These are phyloP conservation scores for Pterois miles DNA, from an alignment of 2,797 vertebrate genomes.

Conservation along the genomic window DNA sequence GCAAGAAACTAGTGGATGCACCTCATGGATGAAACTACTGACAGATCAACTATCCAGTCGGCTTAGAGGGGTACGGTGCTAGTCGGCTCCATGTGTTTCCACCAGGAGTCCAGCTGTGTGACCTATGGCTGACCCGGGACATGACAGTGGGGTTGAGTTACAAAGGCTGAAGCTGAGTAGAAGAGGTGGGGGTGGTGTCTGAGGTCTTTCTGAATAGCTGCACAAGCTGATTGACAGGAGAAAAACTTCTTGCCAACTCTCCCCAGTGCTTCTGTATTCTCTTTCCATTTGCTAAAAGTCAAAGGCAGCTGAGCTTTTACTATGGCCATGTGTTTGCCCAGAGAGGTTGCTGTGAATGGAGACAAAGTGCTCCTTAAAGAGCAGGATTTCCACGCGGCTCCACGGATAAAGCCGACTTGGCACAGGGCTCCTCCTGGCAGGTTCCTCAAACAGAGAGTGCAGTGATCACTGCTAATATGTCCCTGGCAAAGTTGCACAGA, in stretches of 20 bases:
- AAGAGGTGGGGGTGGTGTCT: slow-evolving; percentile 34
- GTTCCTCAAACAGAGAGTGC: slow-evolving; percentile 67
- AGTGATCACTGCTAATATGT: slow-evolving; percentile 66
- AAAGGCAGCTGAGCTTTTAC: slow-evolving; percentile 67
- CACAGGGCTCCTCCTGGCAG: slow-evolving; percentile 59
- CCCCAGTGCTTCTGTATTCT: slow-evolving; percentile 69
- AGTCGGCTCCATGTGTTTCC: slow-evolving; percentile 50
- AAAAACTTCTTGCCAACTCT: slow-evolving; percentile 68
- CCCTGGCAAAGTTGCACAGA: slow-evolving; percentile 54
- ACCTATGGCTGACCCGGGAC: slow-evolving; percentile 76
- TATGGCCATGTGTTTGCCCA: slow-evolving; percentile 67
- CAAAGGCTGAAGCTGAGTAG: slow-evolving; percentile 58
- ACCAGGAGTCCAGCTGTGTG: slow-evolving; percentile 69
- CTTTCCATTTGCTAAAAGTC: slow-evolving; percentile 68
- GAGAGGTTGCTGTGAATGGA: slow-evolving; percentile 67
- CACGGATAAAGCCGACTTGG: slow-evolving; percentile 61
- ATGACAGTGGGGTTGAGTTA: slow-evolving; percentile 76
- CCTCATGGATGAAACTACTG: slow-evolving; percentile 19
- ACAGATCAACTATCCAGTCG: slow-evolving; percentile 23
- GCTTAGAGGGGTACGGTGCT: slow-evolving; percentile 1
- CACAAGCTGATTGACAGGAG: slow-evolving; percentile 73
- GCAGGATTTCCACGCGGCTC: slow-evolving; percentile 65
- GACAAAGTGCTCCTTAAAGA: slow-evolving; percentile 76
- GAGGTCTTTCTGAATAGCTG: slow-evolving; percentile 73
- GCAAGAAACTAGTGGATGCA: slow-evolving; percentile 9